Percentiles rank a stretch among this genome's conserved stretches.
Conservation (phyloP, 1,140 invertebrate genomes). For the Drosophila yakuba region DNA sequence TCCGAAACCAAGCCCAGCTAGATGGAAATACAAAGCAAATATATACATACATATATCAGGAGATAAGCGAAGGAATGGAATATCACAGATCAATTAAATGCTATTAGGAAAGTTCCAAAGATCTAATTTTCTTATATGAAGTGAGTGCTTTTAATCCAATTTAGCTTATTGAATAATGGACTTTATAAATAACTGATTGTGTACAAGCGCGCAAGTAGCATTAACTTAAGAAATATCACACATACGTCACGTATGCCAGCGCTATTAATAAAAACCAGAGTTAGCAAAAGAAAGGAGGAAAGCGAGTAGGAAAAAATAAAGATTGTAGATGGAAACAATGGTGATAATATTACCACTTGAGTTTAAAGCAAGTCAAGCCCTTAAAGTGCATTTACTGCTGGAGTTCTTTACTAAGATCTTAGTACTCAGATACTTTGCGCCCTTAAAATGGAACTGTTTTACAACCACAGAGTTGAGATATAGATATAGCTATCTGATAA, state of each 20-base stretch:
- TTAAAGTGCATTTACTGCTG: too few relatives aligned
- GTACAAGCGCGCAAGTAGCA: not conserved
- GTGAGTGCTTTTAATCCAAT: not conserved
- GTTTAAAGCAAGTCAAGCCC: not conserved
- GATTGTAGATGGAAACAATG: too few relatives aligned
- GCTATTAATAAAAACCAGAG: not conserved
- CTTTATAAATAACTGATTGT: not conserved
- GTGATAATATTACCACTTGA: too few relatives aligned
- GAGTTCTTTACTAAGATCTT: not conserved
- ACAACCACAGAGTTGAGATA: too few relatives aligned
- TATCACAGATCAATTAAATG: not conserved
- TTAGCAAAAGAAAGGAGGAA: not conserved
- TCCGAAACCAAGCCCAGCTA: conserved; percentile 5
- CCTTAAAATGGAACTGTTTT: not conserved
- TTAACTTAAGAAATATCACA: conserved; percentile 1
- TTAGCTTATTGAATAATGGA: not conserved
- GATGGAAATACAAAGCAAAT: conserved; percentile 6
- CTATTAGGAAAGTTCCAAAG: not conserved
- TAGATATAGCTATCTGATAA: too few relatives aligned
- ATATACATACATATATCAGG: not conserved
- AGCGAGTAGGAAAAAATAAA: not conserved
- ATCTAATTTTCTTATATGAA: not conserved
- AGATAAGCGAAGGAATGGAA: not conserved
- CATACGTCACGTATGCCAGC: not conserved
- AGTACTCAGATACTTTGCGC: not conserved